A percentile compares a stretch with the other conserved stretches of the same genome.
Evolutionary conservation across 1,140 invertebrate genomes (phyloP).

Genomic region (Macrocentrus cingulum): DNA sequence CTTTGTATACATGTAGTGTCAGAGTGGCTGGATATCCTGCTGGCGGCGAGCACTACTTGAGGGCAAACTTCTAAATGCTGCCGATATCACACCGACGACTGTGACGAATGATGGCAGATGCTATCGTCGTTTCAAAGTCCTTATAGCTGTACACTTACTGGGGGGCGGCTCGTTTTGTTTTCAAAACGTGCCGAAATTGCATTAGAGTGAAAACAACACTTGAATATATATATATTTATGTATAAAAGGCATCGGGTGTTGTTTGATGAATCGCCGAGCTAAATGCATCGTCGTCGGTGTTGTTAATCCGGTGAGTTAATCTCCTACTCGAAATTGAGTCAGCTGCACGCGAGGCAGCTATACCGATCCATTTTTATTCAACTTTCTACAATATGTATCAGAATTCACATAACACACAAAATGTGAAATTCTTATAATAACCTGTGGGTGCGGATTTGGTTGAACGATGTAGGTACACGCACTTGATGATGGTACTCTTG

Average conservation of each 20-base stretch:
- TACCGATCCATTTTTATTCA: no score
- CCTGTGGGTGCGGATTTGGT: not conserved
- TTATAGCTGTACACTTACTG: slow-evolving; percentile 20
- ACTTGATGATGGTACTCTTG: not conserved
- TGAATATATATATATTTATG: not conserved
- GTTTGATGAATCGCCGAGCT: not conserved
- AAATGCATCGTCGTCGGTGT: no score
- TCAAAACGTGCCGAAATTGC: slow-evolving; percentile 48
- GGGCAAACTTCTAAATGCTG: not conserved
- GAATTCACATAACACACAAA: no score
- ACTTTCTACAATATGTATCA: no score
- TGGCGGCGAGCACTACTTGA: not conserved
- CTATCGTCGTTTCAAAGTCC: no score
- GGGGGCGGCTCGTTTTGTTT: slow-evolving; percentile 37
- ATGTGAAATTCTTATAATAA: not conserved
- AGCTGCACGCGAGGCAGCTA: no score
- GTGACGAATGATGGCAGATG: no score
- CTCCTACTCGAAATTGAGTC: no score
- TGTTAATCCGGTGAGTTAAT: no score
- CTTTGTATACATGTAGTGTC: no score
- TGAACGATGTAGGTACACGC: slow-evolving; percentile 1
- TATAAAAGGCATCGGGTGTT: slow-evolving; percentile 9
- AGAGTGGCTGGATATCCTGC: not conserved
- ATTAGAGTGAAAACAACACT: slow-evolving; percentile 24
- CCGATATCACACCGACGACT: slow-evolving; percentile 24